Percentiles rank a stretch among this genome's conserved stretches.
phyloP scores from a whole-genome alignment of 2,797 vertebrate genomes.

The Eurystomus glaucurus region DNA sequence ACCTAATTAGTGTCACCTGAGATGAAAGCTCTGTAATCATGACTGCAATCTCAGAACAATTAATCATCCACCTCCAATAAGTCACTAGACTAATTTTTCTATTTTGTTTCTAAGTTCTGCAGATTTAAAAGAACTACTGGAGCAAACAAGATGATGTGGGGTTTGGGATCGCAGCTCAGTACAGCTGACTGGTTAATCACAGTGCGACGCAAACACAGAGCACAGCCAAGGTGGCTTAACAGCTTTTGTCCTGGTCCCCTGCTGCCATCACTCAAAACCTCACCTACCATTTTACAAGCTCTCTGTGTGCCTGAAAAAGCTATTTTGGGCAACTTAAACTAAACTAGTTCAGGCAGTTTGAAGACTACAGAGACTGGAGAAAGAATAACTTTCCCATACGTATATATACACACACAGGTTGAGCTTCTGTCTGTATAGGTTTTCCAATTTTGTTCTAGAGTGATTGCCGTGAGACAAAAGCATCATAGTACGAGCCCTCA shows the following conservation, averaged over 20 bases:
- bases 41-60: slow-evolving; percentile 16
- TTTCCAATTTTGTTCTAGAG: neutral
- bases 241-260: neutral
- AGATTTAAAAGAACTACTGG: neutral
- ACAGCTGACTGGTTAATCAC: neutral
- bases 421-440: accelerated
- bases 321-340: neutral
- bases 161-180: neutral
- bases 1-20: slow-evolving; percentile 4
- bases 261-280: neutral
- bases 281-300: neutral
- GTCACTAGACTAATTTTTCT: neutral
- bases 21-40: slow-evolving; percentile 7
- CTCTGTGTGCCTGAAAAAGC: neutral
- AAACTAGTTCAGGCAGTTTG: neutral
- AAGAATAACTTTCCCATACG: neutral
- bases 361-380: neutral
- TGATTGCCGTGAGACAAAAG: accelerated
- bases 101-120: neutral
- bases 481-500: accelerated
- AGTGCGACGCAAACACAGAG: neutral
- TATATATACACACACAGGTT: neutral
- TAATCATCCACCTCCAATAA: slow-evolving; percentile 34
- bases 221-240: neutral
- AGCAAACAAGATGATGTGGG: neutral